Evolutionary conservation across 2,113 vertebrate species (phyloP).

Genomic region (Tachuris rubrigastra): DNA sequence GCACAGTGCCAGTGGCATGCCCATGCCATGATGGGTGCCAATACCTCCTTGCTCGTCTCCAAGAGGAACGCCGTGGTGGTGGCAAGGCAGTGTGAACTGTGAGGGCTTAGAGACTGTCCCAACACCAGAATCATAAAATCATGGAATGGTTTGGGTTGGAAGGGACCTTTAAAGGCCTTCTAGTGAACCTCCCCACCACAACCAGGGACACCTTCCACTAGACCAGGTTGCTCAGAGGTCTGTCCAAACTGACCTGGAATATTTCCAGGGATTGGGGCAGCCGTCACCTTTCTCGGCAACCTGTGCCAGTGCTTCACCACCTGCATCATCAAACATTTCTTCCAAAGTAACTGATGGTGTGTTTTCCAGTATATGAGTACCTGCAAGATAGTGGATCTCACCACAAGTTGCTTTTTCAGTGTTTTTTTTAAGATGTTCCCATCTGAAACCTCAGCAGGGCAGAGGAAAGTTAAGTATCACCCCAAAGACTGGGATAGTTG

Average conservation of each 20-base stretch:
- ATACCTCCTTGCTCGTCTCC: neutral
- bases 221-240: neutral
- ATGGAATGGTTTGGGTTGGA: neutral
- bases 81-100: neutral
- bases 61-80: neutral
- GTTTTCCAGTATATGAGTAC: accelerated
- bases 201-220: neutral
- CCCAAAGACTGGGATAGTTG: neutral
- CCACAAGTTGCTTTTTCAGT: neutral
- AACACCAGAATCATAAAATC: neutral
- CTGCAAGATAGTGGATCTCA: neutral
- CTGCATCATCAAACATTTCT: neutral
- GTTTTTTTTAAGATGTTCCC: neutral
- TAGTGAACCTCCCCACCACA: accelerated
- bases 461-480: neutral
- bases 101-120: neutral
- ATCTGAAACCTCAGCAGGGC: neutral
- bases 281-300: neutral
- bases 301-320: neutral
- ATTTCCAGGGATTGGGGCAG: neutral
- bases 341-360: neutral
- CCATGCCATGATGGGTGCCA: accelerated
- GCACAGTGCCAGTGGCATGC: accelerated
- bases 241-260: neutral
- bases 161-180: neutral